phyloP scores from a whole-genome alignment of 2,113 vertebrate genomes.

The Lepus europaeus region DNA sequence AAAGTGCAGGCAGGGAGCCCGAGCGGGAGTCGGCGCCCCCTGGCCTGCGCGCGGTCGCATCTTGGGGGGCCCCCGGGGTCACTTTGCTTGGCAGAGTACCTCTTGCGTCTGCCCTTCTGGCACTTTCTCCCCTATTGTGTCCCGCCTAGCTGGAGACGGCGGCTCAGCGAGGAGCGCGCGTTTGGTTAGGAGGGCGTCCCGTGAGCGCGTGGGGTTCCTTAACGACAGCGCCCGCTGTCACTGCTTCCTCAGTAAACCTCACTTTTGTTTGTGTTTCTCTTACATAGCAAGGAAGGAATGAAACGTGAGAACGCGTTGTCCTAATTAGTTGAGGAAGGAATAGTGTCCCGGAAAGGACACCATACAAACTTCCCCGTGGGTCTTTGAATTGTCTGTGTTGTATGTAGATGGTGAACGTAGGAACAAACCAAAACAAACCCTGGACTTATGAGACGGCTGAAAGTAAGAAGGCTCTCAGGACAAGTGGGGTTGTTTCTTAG shows the following conservation, averaged over 20 bases:
- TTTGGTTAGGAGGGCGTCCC: background rate
- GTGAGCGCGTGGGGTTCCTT: background rate
- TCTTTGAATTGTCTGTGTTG: background rate
- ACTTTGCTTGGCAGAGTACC: background rate
- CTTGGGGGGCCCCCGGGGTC: background rate
- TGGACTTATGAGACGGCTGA: background rate
- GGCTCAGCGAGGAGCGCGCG: background rate
- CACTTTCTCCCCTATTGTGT: constrained; percentile 41
- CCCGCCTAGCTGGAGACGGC: background rate
- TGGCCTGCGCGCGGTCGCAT: background rate
- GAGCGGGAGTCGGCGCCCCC: background rate
- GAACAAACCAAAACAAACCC: no score
- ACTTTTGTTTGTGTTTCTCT: constrained; percentile 42
- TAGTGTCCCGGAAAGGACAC: constrained; percentile 43
- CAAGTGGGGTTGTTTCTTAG: constrained; percentile 7
- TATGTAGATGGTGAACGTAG: background rate
- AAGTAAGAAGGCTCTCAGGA: background rate
- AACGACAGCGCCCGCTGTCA: background rate
- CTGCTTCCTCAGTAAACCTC: constrained; percentile 3
- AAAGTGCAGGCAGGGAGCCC: constrained; percentile 24
- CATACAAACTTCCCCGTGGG: background rate
- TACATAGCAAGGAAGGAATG: background rate
- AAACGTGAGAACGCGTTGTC: constrained; percentile 22
- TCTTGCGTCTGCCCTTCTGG: background rate
- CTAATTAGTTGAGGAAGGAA: constrained; percentile 32